A percentile compares a stretch with the other conserved stretches of the same genome.
These are phyloP conservation scores for Wiebesia pumilae DNA, from an alignment of 1,140 invertebrate genomes.

Conservation along the genomic window DNA sequence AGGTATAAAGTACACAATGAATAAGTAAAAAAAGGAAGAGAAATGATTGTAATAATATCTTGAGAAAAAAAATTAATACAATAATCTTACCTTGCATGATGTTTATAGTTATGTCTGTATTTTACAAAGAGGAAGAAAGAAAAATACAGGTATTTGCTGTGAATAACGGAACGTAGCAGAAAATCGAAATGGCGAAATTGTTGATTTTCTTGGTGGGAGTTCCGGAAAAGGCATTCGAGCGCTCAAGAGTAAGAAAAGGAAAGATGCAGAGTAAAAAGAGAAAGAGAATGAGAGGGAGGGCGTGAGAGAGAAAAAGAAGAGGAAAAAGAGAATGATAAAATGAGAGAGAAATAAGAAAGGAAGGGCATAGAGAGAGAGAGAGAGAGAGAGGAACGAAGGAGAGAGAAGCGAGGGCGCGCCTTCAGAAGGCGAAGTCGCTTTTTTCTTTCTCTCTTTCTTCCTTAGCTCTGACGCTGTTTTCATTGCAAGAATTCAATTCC, in stretches of 20 bases:
- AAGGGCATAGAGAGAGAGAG: not conserved
- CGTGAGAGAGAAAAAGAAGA: not conserved
- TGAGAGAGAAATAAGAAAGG: not conserved
- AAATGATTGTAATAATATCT: not conserved
- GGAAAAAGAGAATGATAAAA: not conserved
- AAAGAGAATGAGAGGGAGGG: not conserved
- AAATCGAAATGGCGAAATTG: conserved; percentile 43
- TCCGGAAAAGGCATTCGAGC: conserved; percentile 48
- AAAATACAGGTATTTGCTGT: conserved; percentile 39
- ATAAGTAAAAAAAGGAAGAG: not conserved
- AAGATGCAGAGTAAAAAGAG: not conserved
- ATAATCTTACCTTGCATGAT: conserved; percentile 36
- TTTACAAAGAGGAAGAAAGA: conserved; percentile 25
- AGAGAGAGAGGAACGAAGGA: conserved; percentile 9
- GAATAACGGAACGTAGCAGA: conserved; percentile 24
- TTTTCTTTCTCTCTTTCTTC: conserved; percentile 12
- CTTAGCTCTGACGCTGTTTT: conserved; percentile 38
- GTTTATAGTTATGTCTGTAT: conserved; percentile 18
- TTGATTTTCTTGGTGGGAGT: conserved; percentile 52
- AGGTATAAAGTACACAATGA: not conserved
- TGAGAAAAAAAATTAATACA: conserved; percentile 38
- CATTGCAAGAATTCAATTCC: conserved; percentile 53
- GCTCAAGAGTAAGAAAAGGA: conserved; percentile 3
- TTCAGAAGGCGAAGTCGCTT: not conserved
- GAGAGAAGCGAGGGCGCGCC: conserved; percentile 24